phyloP scores from a whole-genome alignment of 2,797 vertebrate species.

The Spinus pinus region DNA sequence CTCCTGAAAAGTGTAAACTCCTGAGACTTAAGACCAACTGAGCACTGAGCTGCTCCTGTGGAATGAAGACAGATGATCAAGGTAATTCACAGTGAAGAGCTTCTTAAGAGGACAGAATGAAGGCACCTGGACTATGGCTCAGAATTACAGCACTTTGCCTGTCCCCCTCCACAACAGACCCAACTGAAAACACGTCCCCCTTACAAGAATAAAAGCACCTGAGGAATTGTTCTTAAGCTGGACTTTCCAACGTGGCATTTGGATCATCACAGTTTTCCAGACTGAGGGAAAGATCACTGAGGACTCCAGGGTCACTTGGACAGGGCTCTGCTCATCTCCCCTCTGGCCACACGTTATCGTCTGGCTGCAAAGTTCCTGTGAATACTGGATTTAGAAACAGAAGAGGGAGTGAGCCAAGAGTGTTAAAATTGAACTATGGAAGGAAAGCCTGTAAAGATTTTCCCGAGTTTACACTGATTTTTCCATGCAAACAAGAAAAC shows the following conservation, averaged over 20 bases:
- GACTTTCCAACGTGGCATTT: neutral
- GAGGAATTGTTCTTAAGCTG: neutral
- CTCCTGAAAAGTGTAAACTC: neutral
- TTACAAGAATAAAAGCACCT: neutral
- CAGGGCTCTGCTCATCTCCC: neutral
- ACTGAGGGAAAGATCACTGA: neutral
- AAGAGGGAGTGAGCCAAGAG: neutral
- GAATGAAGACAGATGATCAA: neutral
- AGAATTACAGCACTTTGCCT: neutral
- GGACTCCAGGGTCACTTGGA: neutral
- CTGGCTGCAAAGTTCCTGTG: neutral
- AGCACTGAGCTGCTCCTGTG: neutral
- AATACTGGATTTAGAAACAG: neutral
- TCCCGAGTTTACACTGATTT: neutral
- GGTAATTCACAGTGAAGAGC: constrained; percentile 25
- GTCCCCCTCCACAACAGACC: neutral
- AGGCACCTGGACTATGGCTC: constrained; percentile 1
- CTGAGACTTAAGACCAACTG: neutral
- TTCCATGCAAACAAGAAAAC: neutral
- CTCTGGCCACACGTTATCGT: neutral
- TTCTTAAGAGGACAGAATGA: neutral
- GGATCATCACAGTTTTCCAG: neutral
- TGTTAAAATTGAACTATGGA: accelerated
- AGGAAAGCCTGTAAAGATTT: neutral
- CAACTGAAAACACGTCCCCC: neutral